A percentile compares a stretch with the other conserved stretches of the same genome.
phyloP scores from a whole-genome alignment of 2,888 invertebrate genomes.

The Drosophila nr. perissopoda region DNA sequence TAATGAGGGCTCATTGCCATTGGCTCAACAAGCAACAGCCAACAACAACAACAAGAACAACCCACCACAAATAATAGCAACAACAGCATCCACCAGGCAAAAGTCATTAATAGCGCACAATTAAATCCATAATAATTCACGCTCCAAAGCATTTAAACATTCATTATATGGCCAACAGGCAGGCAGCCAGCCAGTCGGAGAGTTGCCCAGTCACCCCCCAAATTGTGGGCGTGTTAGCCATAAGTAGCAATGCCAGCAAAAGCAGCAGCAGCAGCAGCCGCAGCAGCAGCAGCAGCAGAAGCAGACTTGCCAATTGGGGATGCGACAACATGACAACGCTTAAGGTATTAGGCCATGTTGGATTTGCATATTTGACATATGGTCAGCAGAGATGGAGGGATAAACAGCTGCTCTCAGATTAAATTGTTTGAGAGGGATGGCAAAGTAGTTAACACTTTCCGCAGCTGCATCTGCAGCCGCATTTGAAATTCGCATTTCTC shows the following conservation, averaged over 20 bases:
- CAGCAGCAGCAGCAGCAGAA: not conserved
- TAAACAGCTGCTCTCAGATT: not conserved
- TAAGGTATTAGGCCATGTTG: constrained; percentile 64
- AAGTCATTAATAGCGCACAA: constrained; percentile 69
- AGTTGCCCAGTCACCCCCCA: constrained; percentile 18
- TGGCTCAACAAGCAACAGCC: constrained; percentile 12
- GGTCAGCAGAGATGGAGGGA: not conserved
- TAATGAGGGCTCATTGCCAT: constrained; percentile 69
- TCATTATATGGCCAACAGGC: constrained; percentile 59
- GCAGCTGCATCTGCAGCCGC: constrained; percentile 1
- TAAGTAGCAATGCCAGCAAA: constrained; percentile 9
- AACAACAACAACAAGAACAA: constrained; percentile 2
- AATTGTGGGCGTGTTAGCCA: constrained; percentile 18
- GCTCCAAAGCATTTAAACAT: constrained; percentile 62
- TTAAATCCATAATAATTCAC: constrained; percentile 76
- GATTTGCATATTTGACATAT: constrained; percentile 72
- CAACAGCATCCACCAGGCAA: constrained; percentile 21
- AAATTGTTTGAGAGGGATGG: not conserved
- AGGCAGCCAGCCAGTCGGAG: constrained; percentile 22
- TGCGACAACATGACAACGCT: constrained; percentile 30
- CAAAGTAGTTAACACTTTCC: constrained; percentile 52
- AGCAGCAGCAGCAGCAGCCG: not conserved
- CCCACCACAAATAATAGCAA: constrained; percentile 16
- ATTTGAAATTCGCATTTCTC: constrained; percentile 30
- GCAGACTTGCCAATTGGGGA: constrained; percentile 27